A percentile compares a stretch with the other conserved stretches of the same genome.
phyloP scores from a whole-genome alignment of 2,113 vertebrate species.

The Regulus satrapa region DNA sequence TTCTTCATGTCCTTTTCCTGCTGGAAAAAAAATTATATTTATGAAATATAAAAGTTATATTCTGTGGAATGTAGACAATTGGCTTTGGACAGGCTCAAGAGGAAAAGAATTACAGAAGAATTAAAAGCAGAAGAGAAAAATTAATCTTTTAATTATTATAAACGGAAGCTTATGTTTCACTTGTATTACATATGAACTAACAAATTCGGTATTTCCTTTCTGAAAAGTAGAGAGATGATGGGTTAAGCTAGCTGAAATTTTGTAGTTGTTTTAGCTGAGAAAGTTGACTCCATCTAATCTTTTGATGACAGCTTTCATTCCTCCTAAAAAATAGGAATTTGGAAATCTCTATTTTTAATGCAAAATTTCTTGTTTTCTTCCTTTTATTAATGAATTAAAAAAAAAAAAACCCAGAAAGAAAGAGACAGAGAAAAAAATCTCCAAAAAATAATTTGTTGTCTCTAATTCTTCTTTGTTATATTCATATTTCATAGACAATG shows the following conservation, averaged over 20 bases:
- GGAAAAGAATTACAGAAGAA: not conserved
- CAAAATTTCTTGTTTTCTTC: not conserved
- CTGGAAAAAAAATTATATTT: not conserved
- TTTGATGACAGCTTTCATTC: not conserved
- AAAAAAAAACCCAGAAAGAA: not conserved
- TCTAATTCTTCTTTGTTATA: not conserved
- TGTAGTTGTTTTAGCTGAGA: not conserved
- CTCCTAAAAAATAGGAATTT: not conserved
- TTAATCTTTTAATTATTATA: not conserved
- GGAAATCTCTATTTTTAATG: not conserved
- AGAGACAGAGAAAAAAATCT: fast-evolving
- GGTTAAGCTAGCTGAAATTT: not conserved
- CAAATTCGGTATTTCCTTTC: slow-evolving; percentile 3
- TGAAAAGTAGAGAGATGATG: not conserved
- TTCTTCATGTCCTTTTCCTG: not conserved
- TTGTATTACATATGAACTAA: not conserved
- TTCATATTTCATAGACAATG: not conserved
- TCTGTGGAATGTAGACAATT: not conserved
- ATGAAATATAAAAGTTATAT: not conserved
- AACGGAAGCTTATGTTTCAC: not conserved
- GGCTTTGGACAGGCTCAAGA: not conserved
- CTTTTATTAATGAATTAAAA: not conserved
- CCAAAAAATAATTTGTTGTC: not conserved
- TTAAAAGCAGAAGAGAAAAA: slow-evolving; percentile 29
- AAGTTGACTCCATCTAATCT: not conserved